A percentile compares a stretch with the other conserved stretches of the same genome.
Conservation (phyloP, 2,888 invertebrate genomes). For the Cataglyphis albicans region DNA sequence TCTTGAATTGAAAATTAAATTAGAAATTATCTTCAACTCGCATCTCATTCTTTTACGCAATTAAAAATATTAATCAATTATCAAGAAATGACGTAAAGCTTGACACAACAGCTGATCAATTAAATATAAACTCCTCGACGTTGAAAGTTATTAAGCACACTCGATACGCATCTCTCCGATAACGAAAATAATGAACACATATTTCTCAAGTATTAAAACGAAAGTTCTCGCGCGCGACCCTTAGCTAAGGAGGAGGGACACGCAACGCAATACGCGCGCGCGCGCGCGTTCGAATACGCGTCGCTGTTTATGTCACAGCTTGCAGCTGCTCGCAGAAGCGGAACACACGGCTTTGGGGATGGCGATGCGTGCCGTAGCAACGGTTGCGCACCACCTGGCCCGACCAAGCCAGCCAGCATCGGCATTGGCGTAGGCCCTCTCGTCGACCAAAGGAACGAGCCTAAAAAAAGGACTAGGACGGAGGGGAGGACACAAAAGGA, state of each 20-base stretch:
- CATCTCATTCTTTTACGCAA: conserved; percentile 22
- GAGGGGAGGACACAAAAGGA: conserved; percentile 63
- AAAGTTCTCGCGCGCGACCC: conserved; percentile 50
- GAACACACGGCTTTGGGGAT: conserved; percentile 79
- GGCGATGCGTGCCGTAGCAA: conserved; percentile 79
- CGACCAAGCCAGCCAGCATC: conserved; percentile 78
- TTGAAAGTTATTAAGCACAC: background rate
- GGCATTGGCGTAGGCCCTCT: conserved; percentile 76
- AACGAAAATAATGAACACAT: background rate
- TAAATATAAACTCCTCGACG: background rate
- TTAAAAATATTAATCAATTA: conserved; percentile 1
- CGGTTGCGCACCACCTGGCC: conserved; percentile 85
- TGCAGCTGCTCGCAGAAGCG: conserved; percentile 79
- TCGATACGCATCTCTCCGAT: background rate
- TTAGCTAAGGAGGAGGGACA: conserved; percentile 9
- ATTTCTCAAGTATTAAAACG: conserved; percentile 25
- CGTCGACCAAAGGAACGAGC: conserved; percentile 48
- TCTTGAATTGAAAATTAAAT: background rate
- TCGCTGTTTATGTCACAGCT: conserved; percentile 72
- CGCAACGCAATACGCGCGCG: conserved; percentile 33
- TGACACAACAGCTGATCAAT: background rate
- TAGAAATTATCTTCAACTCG: conserved; percentile 29
- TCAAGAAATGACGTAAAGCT: background rate
- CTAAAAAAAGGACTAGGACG: conserved; percentile 50
- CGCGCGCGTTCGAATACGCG: conserved; percentile 27